Evolutionary conservation across 2,797 vertebrate genomes (phyloP).

Genomic region (Alouatta caraya): DNA sequence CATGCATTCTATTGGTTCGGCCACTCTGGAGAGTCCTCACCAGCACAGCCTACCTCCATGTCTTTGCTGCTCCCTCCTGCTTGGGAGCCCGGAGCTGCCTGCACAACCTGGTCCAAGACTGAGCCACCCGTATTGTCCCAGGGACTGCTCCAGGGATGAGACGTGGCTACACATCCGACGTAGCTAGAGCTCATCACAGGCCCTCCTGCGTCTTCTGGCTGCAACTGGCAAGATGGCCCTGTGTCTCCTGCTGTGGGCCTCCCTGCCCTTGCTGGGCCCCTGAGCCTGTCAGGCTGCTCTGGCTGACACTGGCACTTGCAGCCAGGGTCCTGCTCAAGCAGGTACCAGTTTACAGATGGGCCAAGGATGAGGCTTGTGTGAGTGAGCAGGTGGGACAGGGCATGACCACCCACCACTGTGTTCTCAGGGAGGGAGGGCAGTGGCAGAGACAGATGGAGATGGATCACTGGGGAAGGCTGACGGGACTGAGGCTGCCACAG

Average conservation of each 20-base stretch:
- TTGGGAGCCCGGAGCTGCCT: too few relatives aligned
- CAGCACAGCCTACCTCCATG: rapidly evolving
- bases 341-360: background rate
- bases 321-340: too few relatives aligned
- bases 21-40: background rate
- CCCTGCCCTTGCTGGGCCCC: rapidly evolving
- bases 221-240: background rate
- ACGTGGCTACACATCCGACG: rapidly evolving
- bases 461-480: background rate
- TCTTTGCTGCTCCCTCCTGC: too few relatives aligned
- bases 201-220: too few relatives aligned
- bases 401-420: rapidly evolving
- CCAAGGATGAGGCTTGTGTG: too few relatives aligned
- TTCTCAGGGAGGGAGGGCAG: background rate
- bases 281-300: rapidly evolving
- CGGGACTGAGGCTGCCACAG: too few relatives aligned
- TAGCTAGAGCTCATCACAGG: rapidly evolving
- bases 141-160: rapidly evolving
- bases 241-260: background rate
- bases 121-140: rapidly evolving
- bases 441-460: background rate
- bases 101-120: rapidly evolving
- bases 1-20: background rate
- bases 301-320: rapidly evolving
- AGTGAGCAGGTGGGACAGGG: background rate